Percentiles rank a stretch among this genome's conserved stretches.
Evolutionary conservation across 2,888 invertebrate genomes (phyloP).

Genomic region (Lasioglossum vierecki): DNA sequence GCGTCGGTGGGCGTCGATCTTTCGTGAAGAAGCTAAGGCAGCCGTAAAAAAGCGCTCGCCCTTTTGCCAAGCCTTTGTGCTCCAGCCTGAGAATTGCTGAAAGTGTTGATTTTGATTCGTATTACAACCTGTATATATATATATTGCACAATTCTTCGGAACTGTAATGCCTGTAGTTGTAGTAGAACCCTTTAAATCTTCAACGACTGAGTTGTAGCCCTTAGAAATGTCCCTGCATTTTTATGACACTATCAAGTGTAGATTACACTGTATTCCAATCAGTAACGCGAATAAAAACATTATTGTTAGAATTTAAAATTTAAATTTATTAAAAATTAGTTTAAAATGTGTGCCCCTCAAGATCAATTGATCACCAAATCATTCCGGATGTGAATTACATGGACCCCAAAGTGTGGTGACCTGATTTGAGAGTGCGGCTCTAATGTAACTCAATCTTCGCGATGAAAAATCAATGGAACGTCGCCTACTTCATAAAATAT

Average conservation of each 20-base stretch:
- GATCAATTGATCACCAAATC: background rate
- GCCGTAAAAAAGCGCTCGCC: conserved; percentile 31
- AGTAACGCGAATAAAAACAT: too few species aligned
- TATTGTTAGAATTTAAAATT: too few species aligned
- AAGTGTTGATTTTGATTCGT: conserved; percentile 43
- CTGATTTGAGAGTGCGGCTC: background rate
- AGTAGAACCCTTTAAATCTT: background rate
- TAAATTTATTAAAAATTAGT: too few species aligned
- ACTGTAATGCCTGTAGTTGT: too few species aligned
- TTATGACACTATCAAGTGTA: background rate
- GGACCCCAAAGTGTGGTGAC: background rate
- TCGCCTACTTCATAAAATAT: background rate
- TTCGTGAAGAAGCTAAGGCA: conserved; percentile 48
- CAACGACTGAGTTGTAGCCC: background rate
- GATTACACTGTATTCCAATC: too few species aligned
- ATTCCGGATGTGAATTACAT: background rate
- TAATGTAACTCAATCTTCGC: background rate
- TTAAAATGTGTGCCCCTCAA: background rate
- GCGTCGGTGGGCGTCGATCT: conserved; percentile 61
- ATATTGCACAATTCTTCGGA: background rate
- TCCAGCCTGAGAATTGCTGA: conserved; percentile 42
- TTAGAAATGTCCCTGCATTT: background rate
- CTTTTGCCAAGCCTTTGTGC: conserved; percentile 39
- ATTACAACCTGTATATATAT: background rate
- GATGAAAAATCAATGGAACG: background rate